Evolutionary conservation across 2,113 vertebrate genomes (phyloP), one percentile per base, ranked within the genome.

Genomic region (Tricholaema leucomelas): DNA sequence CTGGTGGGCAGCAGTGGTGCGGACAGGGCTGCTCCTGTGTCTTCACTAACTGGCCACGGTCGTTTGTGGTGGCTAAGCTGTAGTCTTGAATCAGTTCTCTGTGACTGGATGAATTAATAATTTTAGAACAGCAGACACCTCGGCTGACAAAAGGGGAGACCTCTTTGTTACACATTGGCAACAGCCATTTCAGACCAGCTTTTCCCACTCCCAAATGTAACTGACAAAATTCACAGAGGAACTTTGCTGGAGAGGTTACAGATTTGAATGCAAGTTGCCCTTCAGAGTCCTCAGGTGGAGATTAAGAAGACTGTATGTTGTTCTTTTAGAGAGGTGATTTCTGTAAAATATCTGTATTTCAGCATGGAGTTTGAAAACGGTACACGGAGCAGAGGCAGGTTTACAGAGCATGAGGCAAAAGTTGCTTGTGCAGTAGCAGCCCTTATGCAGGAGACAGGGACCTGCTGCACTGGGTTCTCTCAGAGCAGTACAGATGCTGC

Each of bases 21-120:
- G 36, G 33, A 30, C 14, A 16, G 42, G 27, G 69, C 59, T 67
- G 50, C 42, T 55, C 19, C 38, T 73, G 81, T 9, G 16, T 36
- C 50, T 87, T 52, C 2, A 5, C 48, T 80, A 30, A 42, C 30
- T 42, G 76, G 4, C 54, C n/a, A 33, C 7, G 2, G 30, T 58
- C 0, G 0, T 70, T 74, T 1, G 0, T 50, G 36, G 6, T 64
- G 48, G 27, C 24, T 64, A 2, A 44, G 33, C 24, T 46, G 19
- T 31, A 11, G 30, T 50, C 76, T 85, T 48, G 72, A 54, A 50
- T 35, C 42, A 64, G 0, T 28, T 21, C 12, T 64, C 15, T 75
- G 8, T 58, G 46, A 21, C 1, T 60, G 9, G 20, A 44, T 30
- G 21, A 88, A 78, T 66, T 44, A 74, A 8, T 54, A 31, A 4